Evolutionary conservation across 2,888 invertebrate genomes (phyloP), one percentile per base, ranked within the genome.

Genomic region (Nomada ruficornis): DNA sequence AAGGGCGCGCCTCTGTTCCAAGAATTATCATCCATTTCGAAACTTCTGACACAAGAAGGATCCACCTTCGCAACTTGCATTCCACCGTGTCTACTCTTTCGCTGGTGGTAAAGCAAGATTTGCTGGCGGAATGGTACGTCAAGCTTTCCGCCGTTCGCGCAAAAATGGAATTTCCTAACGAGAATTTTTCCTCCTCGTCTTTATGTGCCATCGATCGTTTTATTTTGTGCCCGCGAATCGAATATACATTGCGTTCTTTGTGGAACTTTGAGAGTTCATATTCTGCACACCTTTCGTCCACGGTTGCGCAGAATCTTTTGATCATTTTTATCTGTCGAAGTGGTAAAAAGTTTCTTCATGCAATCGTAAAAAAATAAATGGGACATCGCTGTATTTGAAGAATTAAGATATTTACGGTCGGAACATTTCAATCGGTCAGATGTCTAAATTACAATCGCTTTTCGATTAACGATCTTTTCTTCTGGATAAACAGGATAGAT

Each of bases 21-120:
- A 71, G 59, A 84, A 78, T 84, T 67, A 75, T 78, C 81, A 75
- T 78, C 74, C 78, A 69, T 78, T 67, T 57, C 55, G 47, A 68
- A 84, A 81, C 69, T 77, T 74, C 11, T 62, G 84, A 75, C 80
- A 68, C 74, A 44, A 26, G 64, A 26, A 57, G 52, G 62, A 84
- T 71, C 36, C 54, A 9, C 7, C 20, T 15, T 62, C 50, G 42
- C 57, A 7, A 50, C 42, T 59, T 50, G 65, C 70, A 64, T 74
- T 75, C 47, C 75, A 26, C 3, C 18, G 15, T 9, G 23, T 13
- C 57, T 20, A 26, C 20, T 54, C 5, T 18, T 54, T 54, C 54
- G 18, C 54, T 1, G 18, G 54, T 42, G 36, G 26, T 42, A 59
- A 52, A 67, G 54, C 65, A 44, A 65, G 64, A 44, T 71, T 57